Conservation (phyloP, 2,888 invertebrate species). For the Stratiomys singularior region DNA sequence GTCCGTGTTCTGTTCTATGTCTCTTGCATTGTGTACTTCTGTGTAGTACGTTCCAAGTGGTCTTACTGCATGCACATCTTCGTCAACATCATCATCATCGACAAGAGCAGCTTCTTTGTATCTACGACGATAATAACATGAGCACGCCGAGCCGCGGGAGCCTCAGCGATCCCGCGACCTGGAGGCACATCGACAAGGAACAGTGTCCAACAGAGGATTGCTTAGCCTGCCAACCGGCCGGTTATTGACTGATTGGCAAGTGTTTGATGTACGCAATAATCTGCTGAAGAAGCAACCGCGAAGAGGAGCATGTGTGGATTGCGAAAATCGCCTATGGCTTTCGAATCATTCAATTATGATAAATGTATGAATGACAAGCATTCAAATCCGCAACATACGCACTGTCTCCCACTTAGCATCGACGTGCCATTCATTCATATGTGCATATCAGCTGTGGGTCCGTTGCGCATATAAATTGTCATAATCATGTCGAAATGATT, state of each 20-base stretch:
- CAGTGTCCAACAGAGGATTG: not conserved
- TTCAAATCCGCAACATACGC: not conserved
- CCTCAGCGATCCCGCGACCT: not conserved
- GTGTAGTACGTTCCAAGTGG: not conserved
- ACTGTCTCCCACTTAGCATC: not conserved
- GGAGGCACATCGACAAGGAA: not conserved
- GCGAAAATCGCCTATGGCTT: constrained; percentile 25
- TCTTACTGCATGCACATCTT: constrained; percentile 7
- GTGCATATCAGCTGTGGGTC: not conserved
- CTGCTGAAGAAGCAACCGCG: not conserved
- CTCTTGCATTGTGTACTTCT: not conserved
- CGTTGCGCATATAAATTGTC: constrained; percentile 30
- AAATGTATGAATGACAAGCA: constrained; percentile 16
- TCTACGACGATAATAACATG: not conserved
- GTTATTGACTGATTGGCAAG: constrained; percentile 39
- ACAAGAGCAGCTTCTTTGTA: not conserved
- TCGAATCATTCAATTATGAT: constrained; percentile 38
- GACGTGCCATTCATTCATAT: constrained; percentile 27
- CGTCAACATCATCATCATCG: constrained; percentile 20
- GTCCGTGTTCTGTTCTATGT: not conserved
- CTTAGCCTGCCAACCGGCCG: constrained; percentile 4
- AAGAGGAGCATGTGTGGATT: not conserved
- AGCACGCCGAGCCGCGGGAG: not conserved
- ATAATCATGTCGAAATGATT: constrained; percentile 37
- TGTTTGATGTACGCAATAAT: not conserved